Percentiles rank a stretch among this genome's conserved stretches.
Conservation (phyloP, 1,140 invertebrate genomes). For the Philotrypesis tridentata region DNA sequence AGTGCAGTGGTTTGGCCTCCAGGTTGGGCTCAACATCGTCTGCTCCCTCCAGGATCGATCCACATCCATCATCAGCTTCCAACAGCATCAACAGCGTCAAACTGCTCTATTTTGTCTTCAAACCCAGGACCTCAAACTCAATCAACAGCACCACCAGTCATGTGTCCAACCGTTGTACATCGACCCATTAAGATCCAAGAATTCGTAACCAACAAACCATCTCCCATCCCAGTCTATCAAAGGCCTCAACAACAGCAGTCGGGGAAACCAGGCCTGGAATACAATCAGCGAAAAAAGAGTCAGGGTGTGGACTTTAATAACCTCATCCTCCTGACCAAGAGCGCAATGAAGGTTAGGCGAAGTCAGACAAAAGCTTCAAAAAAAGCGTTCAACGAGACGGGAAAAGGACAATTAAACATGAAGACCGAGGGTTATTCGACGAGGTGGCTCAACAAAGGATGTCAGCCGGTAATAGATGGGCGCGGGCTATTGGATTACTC, state of each 20-base stretch:
- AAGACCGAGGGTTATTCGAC: conserved; percentile 56
- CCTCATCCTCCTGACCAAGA: conserved; percentile 69
- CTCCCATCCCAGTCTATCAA: conserved; percentile 65
- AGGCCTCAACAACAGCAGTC: conserved; percentile 45
- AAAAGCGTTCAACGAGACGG: conserved; percentile 47
- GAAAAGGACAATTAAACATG: conserved; percentile 49
- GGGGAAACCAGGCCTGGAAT: conserved; percentile 53
- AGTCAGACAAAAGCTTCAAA: conserved; percentile 60
- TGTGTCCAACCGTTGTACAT: conserved; percentile 53
- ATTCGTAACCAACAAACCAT: neutral
- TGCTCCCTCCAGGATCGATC: conserved; percentile 55
- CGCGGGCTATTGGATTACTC: too few species aligned
- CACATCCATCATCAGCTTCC: conserved; percentile 58
- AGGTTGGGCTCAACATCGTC: conserved; percentile 60
- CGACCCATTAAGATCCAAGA: conserved; percentile 58
- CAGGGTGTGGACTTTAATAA: conserved; percentile 70
- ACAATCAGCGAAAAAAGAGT: conserved; percentile 61
- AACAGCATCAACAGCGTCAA: conserved; percentile 21
- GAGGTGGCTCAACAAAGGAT: conserved; percentile 64
- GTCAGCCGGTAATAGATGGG: conserved; percentile 40
- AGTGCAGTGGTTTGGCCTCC: conserved; percentile 59
- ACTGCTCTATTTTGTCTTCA: neutral
- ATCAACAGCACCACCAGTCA: neutral
- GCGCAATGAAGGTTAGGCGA: conserved; percentile 64
- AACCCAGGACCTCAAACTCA: neutral